Conservation (phyloP, 2,113 vertebrate genomes). For the Vulpes lagopus region DNA sequence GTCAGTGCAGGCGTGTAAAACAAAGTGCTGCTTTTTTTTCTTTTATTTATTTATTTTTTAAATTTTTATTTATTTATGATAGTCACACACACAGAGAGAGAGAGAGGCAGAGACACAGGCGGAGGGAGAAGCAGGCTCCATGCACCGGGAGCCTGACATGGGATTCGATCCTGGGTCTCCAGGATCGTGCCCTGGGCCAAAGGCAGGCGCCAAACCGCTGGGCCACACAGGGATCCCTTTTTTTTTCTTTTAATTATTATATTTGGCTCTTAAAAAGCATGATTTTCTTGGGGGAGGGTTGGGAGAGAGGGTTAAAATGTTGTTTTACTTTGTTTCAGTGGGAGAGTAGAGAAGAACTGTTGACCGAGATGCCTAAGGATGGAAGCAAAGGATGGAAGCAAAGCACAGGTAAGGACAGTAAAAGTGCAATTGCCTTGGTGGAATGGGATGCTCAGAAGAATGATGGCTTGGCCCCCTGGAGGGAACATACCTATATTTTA, state of each 20-base stretch:
- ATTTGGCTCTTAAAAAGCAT: neutral
- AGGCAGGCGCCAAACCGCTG: too few species aligned
- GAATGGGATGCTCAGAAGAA: neutral
- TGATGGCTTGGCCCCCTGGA: neutral
- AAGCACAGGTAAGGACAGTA: neutral
- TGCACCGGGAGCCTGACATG: too few species aligned
- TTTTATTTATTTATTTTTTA: neutral
- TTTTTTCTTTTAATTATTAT: neutral
- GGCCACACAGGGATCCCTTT: too few species aligned
- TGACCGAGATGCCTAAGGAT: neutral
- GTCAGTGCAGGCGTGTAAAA: neutral
- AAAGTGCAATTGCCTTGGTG: neutral
- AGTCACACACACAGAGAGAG: too few species aligned
- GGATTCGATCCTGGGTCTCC: too few species aligned
- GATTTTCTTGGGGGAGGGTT: neutral
- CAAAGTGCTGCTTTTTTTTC: neutral
- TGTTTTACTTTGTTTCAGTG: conserved; percentile 1
- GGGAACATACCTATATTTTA: too few species aligned
- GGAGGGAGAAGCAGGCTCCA: too few species aligned
- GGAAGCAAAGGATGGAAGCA: neutral
- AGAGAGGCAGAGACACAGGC: too few species aligned
- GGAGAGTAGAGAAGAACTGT: neutral
- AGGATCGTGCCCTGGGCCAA: too few species aligned
- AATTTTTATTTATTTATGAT: too few species aligned
- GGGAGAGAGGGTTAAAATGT: neutral